Conservation (phyloP, 2,113 vertebrate genomes). For the Shinisaurus crocodilurus region DNA sequence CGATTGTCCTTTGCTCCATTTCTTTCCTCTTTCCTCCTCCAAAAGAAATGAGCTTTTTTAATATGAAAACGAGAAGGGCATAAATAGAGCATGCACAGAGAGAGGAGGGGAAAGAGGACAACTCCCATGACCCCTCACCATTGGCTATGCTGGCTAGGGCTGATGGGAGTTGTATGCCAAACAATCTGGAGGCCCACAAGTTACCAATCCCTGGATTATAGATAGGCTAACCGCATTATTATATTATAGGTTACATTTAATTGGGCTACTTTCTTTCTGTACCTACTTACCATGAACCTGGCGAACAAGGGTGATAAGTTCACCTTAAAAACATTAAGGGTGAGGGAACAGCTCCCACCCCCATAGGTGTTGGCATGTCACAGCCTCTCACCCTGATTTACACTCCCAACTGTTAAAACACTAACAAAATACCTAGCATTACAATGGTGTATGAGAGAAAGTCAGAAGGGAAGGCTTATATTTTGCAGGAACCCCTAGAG, state of each 20-base stretch:
- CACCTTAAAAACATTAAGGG: not conserved
- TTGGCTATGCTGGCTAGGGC: not conserved
- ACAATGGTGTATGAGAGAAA: not conserved
- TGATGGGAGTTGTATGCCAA: no score
- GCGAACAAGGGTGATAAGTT: not conserved
- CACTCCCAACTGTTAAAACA: constrained; percentile 15
- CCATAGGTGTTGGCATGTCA: not conserved
- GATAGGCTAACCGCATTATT: not conserved
- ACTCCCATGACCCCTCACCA: constrained; percentile 15
- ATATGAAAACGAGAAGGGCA: constrained; percentile 51
- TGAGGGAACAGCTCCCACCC: not conserved
- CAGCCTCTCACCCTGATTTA: not conserved
- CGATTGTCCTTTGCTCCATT: not conserved
- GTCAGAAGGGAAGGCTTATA: not conserved
- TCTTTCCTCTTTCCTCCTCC: not conserved
- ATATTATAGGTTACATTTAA: not conserved
- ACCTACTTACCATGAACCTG: not conserved
- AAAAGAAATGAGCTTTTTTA: not conserved
- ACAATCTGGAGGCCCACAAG: no score
- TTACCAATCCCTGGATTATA: no score
- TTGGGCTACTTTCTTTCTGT: not conserved
- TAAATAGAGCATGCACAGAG: constrained; percentile 36
- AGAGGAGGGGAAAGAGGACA: not conserved
- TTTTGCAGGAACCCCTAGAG: no score
- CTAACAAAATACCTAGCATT: constrained; percentile 10